phyloP scores from a whole-genome alignment of 2,113 vertebrate species.

The Labrus mixtus region DNA sequence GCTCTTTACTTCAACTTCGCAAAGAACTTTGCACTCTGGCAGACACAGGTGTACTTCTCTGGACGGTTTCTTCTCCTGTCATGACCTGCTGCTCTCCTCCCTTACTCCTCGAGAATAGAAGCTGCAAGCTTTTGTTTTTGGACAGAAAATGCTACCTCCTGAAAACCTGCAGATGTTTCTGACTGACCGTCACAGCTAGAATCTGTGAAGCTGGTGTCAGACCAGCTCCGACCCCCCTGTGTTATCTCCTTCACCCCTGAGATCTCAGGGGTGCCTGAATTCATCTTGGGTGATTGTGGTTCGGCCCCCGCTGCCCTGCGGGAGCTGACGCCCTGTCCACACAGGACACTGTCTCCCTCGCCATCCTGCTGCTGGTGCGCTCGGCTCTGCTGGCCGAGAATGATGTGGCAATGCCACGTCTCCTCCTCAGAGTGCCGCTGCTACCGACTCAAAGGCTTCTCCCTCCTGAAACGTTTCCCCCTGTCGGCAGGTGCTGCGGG shows the following conservation, averaged over 20 bases:
- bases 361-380: conserved; percentile 75
- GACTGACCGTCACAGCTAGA: conserved; percentile 2
- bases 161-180: background rate
- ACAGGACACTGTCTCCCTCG: conserved; percentile 72
- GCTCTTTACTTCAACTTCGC: background rate
- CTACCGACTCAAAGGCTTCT: conserved; percentile 94
- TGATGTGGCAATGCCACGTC: conserved; percentile 97
- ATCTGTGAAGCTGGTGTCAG: conserved; percentile 24
- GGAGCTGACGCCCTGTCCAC: conserved; percentile 64
- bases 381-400: conserved; percentile 85
- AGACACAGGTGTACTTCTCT: background rate
- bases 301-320: conserved; percentile 68
- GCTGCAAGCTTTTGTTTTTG: conserved; percentile 4
- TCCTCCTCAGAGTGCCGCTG: conserved; percentile 97
- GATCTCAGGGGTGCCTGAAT: conserved; percentile 27
- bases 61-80: background rate
- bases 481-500: conserved; percentile 89
- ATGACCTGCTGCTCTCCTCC: background rate
- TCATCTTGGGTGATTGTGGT: conserved; percentile 39
- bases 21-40: conserved; percentile 17
- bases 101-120: conserved; percentile 5
- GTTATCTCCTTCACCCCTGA: conserved; percentile 20
- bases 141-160: conserved; percentile 6
- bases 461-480: conserved; percentile 94
- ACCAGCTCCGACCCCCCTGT: conserved; percentile 3